Conservation (phyloP, 2,797 vertebrate species). For the Muraenolepis orangiensis region DNA sequence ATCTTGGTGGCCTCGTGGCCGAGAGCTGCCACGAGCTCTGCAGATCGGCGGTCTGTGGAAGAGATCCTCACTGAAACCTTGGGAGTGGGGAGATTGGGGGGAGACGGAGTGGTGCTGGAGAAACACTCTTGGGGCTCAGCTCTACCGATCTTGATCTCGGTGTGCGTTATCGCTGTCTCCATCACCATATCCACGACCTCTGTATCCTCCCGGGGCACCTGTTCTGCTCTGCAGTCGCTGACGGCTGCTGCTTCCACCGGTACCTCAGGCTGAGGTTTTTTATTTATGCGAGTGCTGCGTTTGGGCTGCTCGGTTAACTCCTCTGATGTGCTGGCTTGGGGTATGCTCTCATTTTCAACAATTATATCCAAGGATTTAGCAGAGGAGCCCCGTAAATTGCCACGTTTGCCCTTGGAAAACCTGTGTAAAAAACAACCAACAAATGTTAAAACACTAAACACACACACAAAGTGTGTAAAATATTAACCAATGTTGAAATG, state of each 20-base stretch:
- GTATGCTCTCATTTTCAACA: slow-evolving; percentile 48
- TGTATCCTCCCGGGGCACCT: neutral
- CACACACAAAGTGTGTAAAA: too few species aligned
- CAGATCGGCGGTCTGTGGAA: slow-evolving; percentile 43
- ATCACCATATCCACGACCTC: slow-evolving; percentile 16
- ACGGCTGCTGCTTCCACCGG: slow-evolving; percentile 26
- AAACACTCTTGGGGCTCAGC: neutral
- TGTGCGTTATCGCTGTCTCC: slow-evolving; percentile 8
- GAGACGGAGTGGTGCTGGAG: slow-evolving; percentile 23
- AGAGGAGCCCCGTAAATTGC: slow-evolving; percentile 73
- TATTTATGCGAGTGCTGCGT: slow-evolving; percentile 69
- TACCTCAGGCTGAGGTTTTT: slow-evolving; percentile 42
- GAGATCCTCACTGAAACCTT: slow-evolving; percentile 29
- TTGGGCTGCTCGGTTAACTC: slow-evolving; percentile 43
- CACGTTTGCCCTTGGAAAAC: slow-evolving; percentile 74
- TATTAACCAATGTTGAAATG: neutral
- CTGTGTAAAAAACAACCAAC: slow-evolving; percentile 40
- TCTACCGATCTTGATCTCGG: neutral
- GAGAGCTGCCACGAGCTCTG: slow-evolving; percentile 48
- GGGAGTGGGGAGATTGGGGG: slow-evolving; percentile 22
- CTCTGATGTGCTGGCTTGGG: slow-evolving; percentile 29
- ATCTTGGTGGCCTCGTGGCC: slow-evolving; percentile 60
- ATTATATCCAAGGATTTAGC: slow-evolving; percentile 64
- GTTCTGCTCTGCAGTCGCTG: slow-evolving; percentile 1
- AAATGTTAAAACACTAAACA: neutral